Conservation (phyloP, 92 coral and sea anemone species). For the Meandrina meandrites region DNA sequence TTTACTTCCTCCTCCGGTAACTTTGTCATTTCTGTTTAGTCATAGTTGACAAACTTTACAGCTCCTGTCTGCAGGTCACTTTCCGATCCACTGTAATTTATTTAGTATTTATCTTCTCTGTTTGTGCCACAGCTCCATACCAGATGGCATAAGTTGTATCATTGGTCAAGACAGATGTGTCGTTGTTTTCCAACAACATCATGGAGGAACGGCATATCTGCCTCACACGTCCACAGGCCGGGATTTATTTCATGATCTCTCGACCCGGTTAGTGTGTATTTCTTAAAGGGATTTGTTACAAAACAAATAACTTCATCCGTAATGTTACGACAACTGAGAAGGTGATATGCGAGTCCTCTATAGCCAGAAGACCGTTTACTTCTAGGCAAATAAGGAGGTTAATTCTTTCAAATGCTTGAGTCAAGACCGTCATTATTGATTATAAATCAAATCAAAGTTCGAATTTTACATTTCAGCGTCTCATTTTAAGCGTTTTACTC, state of each 20-base stretch:
- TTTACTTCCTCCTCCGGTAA: neutral
- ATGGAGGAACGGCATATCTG: neutral
- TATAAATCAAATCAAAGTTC: too few species aligned
- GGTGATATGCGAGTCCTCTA: too few species aligned
- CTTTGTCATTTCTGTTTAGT: too few species aligned
- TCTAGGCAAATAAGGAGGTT: too few species aligned
- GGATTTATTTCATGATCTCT: neutral
- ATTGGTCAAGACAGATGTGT: neutral
- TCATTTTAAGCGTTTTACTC: neutral
- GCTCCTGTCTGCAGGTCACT: neutral
- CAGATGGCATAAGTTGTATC: neutral
- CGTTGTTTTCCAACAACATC: neutral
- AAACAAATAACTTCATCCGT: too few species aligned
- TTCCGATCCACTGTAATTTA: neutral
- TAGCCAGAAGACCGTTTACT: too few species aligned
- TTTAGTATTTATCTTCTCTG: neutral
- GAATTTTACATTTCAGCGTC: neutral
- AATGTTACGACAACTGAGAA: too few species aligned
- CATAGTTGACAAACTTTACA: neutral
- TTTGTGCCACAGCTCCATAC: neutral
- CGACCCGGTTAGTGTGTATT: neutral
- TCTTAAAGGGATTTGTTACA: too few species aligned
- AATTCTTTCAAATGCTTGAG: too few species aligned
- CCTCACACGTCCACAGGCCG: neutral
- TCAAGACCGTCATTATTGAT: too few species aligned